phyloP scores from a whole-genome alignment of 2,888 invertebrate species.

The Drosophila algonquin region DNA sequence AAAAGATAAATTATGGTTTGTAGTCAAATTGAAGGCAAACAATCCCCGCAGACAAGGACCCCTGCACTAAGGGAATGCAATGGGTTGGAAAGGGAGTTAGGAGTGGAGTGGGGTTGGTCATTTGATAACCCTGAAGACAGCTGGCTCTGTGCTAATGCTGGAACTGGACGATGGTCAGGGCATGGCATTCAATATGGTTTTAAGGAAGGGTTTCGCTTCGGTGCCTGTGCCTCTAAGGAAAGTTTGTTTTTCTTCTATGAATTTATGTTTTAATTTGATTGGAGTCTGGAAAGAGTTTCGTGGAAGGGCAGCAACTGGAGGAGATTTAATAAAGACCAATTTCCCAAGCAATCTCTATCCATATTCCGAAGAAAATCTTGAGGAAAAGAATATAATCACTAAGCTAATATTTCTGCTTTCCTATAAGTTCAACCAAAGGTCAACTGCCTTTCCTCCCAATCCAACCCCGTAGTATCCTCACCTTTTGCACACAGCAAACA shows the following conservation, averaged over 20 bases:
- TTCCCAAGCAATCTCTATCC: background rate
- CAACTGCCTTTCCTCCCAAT: background rate
- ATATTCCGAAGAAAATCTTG: background rate
- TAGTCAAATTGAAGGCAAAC: slow-evolving; percentile 83
- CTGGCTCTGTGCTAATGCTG: slow-evolving; percentile 41
- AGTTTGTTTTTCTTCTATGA: slow-evolving; percentile 57
- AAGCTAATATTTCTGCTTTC: background rate
- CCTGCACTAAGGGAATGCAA: slow-evolving; percentile 36
- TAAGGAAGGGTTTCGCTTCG: slow-evolving; percentile 14
- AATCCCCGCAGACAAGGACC: slow-evolving; percentile 63
- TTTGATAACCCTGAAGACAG: slow-evolving; percentile 54
- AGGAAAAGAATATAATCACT: too few species aligned
- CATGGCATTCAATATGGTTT: slow-evolving; percentile 10
- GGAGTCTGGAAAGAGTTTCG: slow-evolving; percentile 13
- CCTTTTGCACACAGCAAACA: slow-evolving; percentile 49
- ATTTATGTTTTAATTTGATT: slow-evolving; percentile 72
- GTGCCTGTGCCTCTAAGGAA: slow-evolving; percentile 2
- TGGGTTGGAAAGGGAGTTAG: slow-evolving; percentile 16
- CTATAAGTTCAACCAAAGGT: background rate
- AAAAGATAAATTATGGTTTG: slow-evolving; percentile 83
- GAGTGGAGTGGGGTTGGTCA: slow-evolving; percentile 40
- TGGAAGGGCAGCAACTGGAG: too few species aligned
- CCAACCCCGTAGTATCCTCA: background rate
- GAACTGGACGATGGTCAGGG: slow-evolving; percentile 49
- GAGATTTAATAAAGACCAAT: background rate